Percentiles rank a stretch among this genome's conserved stretches.
These are phyloP conservation scores for Tetramorium alpestre DNA, from an alignment of 1,140 invertebrate species.

Conservation along the genomic window DNA sequence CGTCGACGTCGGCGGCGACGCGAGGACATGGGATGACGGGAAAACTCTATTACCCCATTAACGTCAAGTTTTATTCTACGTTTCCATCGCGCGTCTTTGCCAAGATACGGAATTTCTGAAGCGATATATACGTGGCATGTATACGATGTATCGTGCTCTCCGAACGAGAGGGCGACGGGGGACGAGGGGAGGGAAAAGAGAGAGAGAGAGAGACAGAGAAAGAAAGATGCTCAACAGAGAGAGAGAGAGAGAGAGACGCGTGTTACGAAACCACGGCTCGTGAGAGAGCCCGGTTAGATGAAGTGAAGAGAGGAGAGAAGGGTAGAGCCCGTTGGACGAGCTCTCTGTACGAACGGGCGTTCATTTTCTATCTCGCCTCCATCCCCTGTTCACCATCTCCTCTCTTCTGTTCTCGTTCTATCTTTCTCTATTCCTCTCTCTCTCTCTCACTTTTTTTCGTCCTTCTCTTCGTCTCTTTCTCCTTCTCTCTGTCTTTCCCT, in stretches of 20 bases:
- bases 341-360: constrained; percentile 74
- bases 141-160: constrained; percentile 42
- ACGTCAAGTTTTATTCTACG: constrained; percentile 48
- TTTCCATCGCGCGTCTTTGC: constrained; percentile 46
- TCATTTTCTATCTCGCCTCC: constrained; percentile 65
- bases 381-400: constrained; percentile 9
- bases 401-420: constrained; percentile 22
- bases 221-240: constrained; percentile 37
- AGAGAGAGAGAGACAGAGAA: constrained; percentile 28
- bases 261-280: constrained; percentile 79
- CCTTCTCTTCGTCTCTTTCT: constrained; percentile 30
- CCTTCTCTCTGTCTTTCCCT: constrained; percentile 15
- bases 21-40: constrained; percentile 18
- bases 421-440: constrained; percentile 28
- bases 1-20: neutral
- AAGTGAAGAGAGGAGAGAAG: constrained; percentile 52
- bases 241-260: constrained; percentile 63
- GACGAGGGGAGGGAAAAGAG: neutral
- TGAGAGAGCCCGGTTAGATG: constrained; percentile 57
- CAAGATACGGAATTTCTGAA: constrained; percentile 50
- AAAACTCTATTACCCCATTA: constrained; percentile 54
- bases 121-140: constrained; percentile 25
- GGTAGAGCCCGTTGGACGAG: constrained; percentile 76
- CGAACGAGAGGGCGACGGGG: constrained; percentile 1
- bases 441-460: constrained; percentile 37